phyloP scores from a whole-genome alignment of 2,888 invertebrate species.

The Lumbricus terrestris region DNA sequence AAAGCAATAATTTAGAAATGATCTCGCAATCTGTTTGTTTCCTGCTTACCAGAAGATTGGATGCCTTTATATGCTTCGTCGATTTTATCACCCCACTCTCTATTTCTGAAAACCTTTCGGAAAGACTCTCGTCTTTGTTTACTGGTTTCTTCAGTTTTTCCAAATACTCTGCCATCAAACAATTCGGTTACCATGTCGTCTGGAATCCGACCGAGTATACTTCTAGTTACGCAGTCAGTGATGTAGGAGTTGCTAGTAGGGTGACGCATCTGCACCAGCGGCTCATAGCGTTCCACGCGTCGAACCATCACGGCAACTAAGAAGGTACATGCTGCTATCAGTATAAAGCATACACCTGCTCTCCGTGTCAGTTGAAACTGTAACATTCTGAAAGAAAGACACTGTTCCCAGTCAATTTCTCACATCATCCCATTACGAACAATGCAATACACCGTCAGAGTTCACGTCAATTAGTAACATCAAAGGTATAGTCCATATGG shows the following conservation, averaged over 20 bases:
- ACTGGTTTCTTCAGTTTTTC: conserved; percentile 13
- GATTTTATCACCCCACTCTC: conserved; percentile 35
- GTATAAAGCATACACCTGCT: not conserved
- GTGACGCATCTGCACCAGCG: not conserved
- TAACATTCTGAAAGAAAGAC: not conserved
- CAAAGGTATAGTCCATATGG: no score
- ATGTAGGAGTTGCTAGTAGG: not conserved
- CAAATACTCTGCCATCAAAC: not conserved
- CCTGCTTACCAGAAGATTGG: conserved; percentile 30
- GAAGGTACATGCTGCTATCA: not conserved
- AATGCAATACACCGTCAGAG: not conserved
- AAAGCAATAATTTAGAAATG: not conserved
- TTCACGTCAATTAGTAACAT: no score
- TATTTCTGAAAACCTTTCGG: conserved; percentile 29
- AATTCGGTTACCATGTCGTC: not conserved
- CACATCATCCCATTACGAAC: not conserved
- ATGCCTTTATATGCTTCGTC: conserved; percentile 29
- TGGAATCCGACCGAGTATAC: conserved; percentile 26
- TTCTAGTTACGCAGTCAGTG: conserved; percentile 33
- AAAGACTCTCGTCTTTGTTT: conserved; percentile 21
- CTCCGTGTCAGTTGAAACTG: not conserved
- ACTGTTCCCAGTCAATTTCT: not conserved
- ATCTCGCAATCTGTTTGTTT: not conserved
- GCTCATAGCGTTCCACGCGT: not conserved
- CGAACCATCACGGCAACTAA: not conserved